Percentiles rank a stretch among this genome's conserved stretches.
These are phyloP conservation scores for Deilephila elpenor DNA, from an alignment of 2,888 invertebrate genomes.

Conservation along the genomic window DNA sequence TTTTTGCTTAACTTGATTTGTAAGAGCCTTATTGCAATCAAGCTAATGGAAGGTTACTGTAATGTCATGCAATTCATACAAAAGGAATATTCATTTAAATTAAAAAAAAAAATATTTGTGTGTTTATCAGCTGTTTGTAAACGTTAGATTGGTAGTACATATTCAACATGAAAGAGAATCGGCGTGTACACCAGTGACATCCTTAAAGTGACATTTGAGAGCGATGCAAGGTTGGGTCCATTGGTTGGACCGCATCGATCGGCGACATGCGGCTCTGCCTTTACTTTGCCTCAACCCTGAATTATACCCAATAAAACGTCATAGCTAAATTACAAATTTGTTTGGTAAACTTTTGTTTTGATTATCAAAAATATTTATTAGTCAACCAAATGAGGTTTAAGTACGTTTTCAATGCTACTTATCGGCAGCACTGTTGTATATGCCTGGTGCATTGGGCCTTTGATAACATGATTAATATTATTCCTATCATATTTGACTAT, in stretches of 20 bases:
- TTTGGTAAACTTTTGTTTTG: background rate
- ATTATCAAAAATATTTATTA: background rate
- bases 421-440: too few relatives aligned
- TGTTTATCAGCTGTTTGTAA: background rate
- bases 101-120: too few relatives aligned
- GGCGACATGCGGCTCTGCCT: conserved; percentile 53
- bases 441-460: too few relatives aligned
- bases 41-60: background rate
- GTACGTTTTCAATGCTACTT: too few relatives aligned
- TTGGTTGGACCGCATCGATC: conserved; percentile 70
- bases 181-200: background rate
- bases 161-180: background rate
- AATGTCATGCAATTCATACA: too few relatives aligned
- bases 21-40: background rate
- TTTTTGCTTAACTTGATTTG: background rate
- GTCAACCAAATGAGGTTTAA: background rate
- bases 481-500: too few relatives aligned
- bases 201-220: conserved; percentile 7
- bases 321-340: background rate
- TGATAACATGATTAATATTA: too few relatives aligned
- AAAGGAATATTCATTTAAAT: too few relatives aligned
- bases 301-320: conserved; percentile 7
- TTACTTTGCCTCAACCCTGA: conserved; percentile 43
- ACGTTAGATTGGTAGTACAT: background rate
- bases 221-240: conserved; percentile 61